These are phyloP conservation scores for Doryteuthis pealeii DNA, from an alignment of 1,140 invertebrate genomes.

Conservation along the genomic window DNA sequence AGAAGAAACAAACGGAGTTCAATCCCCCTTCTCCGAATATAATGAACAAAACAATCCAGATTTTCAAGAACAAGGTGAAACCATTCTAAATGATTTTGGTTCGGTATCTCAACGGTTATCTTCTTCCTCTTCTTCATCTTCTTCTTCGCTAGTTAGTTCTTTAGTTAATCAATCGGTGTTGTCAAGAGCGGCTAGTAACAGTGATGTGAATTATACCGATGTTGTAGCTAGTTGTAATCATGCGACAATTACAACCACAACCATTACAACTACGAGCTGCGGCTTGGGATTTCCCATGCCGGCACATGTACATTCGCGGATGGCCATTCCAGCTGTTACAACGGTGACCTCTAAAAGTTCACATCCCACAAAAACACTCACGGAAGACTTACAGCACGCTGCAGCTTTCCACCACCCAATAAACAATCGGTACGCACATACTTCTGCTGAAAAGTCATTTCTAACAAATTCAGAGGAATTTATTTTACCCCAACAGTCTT, in stretches of 20 bases:
- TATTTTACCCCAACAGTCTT: neutral
- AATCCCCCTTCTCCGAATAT: neutral
- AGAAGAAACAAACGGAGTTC: neutral
- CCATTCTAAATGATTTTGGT: neutral
- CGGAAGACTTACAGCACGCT: neutral
- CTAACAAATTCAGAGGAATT: neutral
- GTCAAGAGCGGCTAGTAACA: neutral
- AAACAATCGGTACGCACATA: neutral
- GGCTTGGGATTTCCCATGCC: slow-evolving; percentile 1
- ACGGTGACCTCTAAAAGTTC: neutral
- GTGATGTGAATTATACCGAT: neutral
- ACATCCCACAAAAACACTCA: slow-evolving; percentile 1
- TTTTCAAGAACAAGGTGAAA: neutral
- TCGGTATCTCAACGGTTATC: neutral
- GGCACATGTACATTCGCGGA: slow-evolving; percentile 10
- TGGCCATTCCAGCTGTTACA: slow-evolving; percentile 4
- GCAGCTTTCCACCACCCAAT: slow-evolving; percentile 11
- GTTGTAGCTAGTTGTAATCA: slow-evolving; percentile 10
- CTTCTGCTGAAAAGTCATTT: neutral
- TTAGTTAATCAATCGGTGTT: neutral
- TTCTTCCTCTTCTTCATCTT: neutral
- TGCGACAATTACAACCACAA: slow-evolving; percentile 16
- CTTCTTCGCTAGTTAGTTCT: neutral
- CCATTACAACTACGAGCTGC: slow-evolving; percentile 16
- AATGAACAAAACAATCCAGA: neutral